phyloP scores from a whole-genome alignment of 1,140 invertebrate genomes.

The Phenacoccus solenopsis region DNA sequence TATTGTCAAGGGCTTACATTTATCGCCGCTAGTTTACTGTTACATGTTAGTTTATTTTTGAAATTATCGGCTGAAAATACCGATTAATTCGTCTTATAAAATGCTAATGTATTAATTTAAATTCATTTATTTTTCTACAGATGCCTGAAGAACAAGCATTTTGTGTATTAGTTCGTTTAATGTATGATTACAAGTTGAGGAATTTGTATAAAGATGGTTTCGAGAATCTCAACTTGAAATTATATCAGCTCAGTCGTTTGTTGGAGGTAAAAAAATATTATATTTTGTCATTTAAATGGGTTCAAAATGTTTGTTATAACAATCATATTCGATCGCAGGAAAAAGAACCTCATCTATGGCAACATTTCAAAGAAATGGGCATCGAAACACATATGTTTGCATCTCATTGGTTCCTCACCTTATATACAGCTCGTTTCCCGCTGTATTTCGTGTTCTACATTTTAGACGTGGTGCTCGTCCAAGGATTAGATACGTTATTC shows the following conservation, averaged over 20 bases:
- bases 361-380: conserved; percentile 80
- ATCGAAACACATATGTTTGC: conserved; percentile 99
- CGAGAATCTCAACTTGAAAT: conserved; percentile 83
- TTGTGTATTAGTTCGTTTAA: conserved; percentile 87
- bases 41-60: conserved; percentile 61
- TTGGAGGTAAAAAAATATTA: conserved; percentile 55
- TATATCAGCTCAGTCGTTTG: conserved; percentile 92
- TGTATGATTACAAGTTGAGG: conserved; percentile 90
- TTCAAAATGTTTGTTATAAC: too few relatives aligned
- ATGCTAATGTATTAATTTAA: too few relatives aligned
- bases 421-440: conserved; percentile 97
- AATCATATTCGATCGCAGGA: too few relatives aligned
- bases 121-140: conserved; percentile 41
- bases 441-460: conserved; percentile 95
- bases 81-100: not conserved
- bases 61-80: not conserved
- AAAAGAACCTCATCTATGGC: conserved; percentile 74
- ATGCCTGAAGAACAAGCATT: conserved; percentile 99
- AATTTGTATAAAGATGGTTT: conserved; percentile 95
- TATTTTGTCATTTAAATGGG: too few relatives aligned
- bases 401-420: conserved; percentile 97
- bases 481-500: conserved; percentile 89
- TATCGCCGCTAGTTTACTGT: conserved; percentile 80
- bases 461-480: conserved; percentile 85
- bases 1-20: conserved; percentile 99